Percentiles rank a stretch among this genome's conserved stretches.
Evolutionary conservation across 2,888 invertebrate genomes (phyloP).

Genomic region (Drosophila percnosoma): DNA sequence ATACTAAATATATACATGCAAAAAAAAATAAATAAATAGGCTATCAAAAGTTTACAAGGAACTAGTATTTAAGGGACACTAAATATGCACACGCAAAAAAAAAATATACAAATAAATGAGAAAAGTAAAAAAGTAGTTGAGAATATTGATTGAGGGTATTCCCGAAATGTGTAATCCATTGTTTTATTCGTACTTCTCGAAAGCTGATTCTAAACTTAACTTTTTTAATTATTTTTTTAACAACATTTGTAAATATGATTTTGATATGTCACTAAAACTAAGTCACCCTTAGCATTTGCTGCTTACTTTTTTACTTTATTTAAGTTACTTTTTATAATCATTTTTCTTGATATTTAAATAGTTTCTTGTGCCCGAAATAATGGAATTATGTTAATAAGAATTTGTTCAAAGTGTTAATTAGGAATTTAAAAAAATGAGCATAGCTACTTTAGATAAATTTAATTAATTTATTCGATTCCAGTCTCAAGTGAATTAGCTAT

Average conservation of each 20-base stretch:
- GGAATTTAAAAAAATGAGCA: neutral
- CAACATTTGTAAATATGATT: neutral
- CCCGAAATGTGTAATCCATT: neutral
- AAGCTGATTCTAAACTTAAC: neutral
- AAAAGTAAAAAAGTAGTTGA: neutral
- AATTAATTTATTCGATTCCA: neutral
- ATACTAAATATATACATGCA: slow-evolving; percentile 21
- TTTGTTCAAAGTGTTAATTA: neutral
- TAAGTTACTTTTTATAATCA: too few species aligned
- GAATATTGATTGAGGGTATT: neutral
- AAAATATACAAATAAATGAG: neutral
- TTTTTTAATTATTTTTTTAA: neutral
- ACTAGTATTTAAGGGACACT: neutral
- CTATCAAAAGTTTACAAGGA: neutral
- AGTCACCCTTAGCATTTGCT: neutral
- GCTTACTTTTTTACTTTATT: neutral
- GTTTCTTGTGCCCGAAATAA: neutral
- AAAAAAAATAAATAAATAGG: slow-evolving; percentile 7
- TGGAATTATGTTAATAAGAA: neutral
- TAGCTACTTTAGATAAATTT: neutral
- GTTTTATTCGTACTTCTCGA: neutral
- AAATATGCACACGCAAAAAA: neutral
- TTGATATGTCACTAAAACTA: too few species aligned
- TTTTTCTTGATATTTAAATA: neutral
- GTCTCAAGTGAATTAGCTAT: neutral